Evolutionary conservation across 2,888 invertebrate genomes (phyloP).

Genomic region (Xestia xanthographa): DNA sequence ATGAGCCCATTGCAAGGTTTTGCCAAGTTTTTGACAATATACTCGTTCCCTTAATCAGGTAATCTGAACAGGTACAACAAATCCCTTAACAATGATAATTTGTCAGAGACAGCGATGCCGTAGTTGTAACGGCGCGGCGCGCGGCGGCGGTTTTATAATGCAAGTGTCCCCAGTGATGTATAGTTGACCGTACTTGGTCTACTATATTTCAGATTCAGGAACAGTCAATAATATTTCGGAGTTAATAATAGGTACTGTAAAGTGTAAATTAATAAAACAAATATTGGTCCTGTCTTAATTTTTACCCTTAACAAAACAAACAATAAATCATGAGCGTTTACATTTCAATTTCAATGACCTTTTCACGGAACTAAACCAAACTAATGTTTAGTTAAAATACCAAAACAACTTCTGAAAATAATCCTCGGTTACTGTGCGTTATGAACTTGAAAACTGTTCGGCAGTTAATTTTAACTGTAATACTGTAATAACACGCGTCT

Average conservation of each 20-base stretch:
- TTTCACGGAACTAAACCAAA: conserved; percentile 61
- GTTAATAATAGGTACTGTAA: conserved; percentile 6
- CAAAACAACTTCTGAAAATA: conserved; percentile 75
- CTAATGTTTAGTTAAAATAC: conserved; percentile 63
- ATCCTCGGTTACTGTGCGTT: conserved; percentile 65
- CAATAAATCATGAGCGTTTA: conserved; percentile 25
- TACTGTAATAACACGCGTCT: conserved; percentile 75
- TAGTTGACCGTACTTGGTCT: no score
- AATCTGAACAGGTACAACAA: no score
- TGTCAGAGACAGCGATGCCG: no score
- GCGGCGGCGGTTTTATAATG: no score
- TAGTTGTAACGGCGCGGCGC: no score
- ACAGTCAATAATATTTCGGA: neutral
- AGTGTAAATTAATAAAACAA: neutral
- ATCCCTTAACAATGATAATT: no score
- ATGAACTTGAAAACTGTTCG: conserved; percentile 80
- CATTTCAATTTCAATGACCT: conserved; percentile 65
- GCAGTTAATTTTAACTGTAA: conserved; percentile 78
- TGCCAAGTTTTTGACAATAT: no score
- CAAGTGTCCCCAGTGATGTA: no score
- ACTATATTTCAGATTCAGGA: neutral
- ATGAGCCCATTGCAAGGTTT: no score
- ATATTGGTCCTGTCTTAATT: neutral
- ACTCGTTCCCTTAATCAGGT: no score
- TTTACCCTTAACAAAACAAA: conserved; percentile 19